Evolutionary conservation across 2,113 vertebrate genomes (phyloP).

Genomic region (Meriones unguiculatus): DNA sequence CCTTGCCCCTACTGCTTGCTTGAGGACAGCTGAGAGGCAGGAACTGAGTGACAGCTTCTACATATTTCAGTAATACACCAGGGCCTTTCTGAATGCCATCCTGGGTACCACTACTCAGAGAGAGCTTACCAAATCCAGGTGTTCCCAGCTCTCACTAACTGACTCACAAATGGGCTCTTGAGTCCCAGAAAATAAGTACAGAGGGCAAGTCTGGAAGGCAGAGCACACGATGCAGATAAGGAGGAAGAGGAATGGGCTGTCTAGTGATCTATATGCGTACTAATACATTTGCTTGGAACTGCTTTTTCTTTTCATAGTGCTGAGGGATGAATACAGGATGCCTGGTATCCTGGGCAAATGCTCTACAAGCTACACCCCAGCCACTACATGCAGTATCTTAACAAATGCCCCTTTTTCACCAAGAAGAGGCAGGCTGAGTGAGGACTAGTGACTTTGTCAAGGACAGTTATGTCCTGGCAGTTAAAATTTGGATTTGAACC

Average conservation of each 20-base stretch:
- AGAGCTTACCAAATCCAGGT: constrained; percentile 59
- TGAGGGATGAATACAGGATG: not conserved
- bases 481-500: not conserved
- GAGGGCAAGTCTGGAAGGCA: not conserved
- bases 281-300: not conserved
- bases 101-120: not conserved
- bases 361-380: not conserved
- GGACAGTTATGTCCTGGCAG: not conserved
- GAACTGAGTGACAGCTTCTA: not conserved
- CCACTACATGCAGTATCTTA: not conserved
- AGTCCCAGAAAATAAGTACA: not conserved
- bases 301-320: not conserved
- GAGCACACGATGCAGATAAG: not conserved
- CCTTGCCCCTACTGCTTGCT: not conserved
- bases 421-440: not conserved
- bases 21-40: not conserved
- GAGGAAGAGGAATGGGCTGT: not conserved
- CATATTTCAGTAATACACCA: not conserved
- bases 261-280: not conserved
- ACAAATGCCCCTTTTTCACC: not conserved
- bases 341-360: too few species aligned
- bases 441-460: constrained; percentile 5
- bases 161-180: constrained; percentile 59
- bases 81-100: constrained; percentile 28
- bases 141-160: not conserved